Percentiles rank a stretch among this genome's conserved stretches.
Conservation (phyloP, 2,797 vertebrate genomes). For the Dicrostonyx torquatus region DNA sequence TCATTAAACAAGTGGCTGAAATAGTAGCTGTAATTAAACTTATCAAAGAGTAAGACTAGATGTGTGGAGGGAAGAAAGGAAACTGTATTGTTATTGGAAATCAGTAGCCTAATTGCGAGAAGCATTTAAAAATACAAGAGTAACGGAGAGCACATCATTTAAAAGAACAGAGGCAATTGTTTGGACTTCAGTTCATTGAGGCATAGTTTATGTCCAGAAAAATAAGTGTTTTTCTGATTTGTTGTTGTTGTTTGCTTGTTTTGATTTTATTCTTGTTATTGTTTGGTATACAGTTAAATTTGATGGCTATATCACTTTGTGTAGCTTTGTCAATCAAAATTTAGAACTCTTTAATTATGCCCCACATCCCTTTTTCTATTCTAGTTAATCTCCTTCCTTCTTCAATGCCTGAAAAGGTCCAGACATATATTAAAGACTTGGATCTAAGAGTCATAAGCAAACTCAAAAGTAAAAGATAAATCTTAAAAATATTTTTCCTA, state of each 20-base stretch:
- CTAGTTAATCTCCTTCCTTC: not conserved
- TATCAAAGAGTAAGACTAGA: not conserved
- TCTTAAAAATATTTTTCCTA: not conserved
- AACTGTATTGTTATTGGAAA: constrained; percentile 11
- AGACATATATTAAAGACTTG: not conserved
- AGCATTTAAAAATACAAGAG: not conserved
- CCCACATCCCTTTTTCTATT: not conserved
- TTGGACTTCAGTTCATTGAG: not conserved
- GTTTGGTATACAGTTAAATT: not conserved
- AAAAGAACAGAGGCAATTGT: not conserved
- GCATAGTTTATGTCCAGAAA: not conserved
- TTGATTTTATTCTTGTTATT: not conserved
- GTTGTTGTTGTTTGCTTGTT: not conserved
- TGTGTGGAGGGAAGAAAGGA: not conserved
- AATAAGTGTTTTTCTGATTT: not conserved
- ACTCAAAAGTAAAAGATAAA: not conserved
- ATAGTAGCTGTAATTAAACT: not conserved
- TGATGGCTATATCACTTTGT: not conserved
- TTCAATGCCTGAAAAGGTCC: not conserved
- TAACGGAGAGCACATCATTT: not conserved
- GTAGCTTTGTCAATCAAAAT: not conserved
- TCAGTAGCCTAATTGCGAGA: not conserved
- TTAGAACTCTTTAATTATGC: not conserved
- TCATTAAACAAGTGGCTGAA: not conserved
- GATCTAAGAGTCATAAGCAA: not conserved